Evolutionary conservation across 2,113 vertebrate genomes (phyloP).

Genomic region (Ailuropoda melanoleuca): DNA sequence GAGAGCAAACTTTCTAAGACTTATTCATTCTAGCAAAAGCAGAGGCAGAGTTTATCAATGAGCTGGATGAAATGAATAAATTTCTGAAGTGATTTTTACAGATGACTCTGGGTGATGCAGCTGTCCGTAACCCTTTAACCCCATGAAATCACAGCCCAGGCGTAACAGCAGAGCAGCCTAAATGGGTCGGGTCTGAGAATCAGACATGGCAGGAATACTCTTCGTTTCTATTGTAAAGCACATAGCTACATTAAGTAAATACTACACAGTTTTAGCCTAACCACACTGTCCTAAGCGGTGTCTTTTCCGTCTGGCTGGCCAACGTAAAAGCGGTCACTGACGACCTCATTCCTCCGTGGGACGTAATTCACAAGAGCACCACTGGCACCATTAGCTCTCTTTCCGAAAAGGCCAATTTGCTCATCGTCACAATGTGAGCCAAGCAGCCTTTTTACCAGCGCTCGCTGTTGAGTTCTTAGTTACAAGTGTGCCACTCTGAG

Average conservation of each 20-base stretch:
- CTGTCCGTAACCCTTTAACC: not conserved
- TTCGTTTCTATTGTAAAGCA: not conserved
- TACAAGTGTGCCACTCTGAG: too few relatives aligned
- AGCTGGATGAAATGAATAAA: not conserved
- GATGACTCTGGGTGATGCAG: not conserved
- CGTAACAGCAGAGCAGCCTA: accelerated
- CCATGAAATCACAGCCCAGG: not conserved
- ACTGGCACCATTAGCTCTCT: not conserved
- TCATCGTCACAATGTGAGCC: accelerated
- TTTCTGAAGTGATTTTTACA: not conserved
- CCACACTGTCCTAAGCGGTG: not conserved
- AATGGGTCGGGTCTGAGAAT: not conserved
- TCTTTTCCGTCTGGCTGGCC: too few relatives aligned
- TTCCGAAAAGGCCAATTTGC: not conserved
- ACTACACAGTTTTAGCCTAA: not conserved
- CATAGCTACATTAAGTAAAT: not conserved
- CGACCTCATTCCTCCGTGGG: accelerated
- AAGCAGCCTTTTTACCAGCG: not conserved
- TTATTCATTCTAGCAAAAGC: not conserved
- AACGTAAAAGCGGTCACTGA: accelerated
- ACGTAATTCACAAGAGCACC: accelerated
- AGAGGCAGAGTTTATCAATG: not conserved
- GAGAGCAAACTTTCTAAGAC: not conserved
- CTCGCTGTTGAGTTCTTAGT: not conserved
- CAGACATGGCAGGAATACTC: not conserved